Evolutionary conservation across 2,113 vertebrate species (phyloP).

Genomic region (Panthera leo): DNA sequence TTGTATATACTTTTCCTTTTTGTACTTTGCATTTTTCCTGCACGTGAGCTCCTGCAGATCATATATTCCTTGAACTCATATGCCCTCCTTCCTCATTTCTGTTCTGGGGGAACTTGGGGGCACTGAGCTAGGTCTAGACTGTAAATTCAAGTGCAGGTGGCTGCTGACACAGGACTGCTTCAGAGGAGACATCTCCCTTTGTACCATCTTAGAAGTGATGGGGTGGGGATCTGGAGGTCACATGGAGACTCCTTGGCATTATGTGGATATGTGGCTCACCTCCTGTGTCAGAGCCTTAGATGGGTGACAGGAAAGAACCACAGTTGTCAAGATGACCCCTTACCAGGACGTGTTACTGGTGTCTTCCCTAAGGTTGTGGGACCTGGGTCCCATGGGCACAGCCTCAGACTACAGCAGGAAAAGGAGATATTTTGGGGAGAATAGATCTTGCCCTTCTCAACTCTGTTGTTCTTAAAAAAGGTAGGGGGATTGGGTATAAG

Average conservation of each 20-base stretch:
- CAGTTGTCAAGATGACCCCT: neutral
- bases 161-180: neutral
- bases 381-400: neutral
- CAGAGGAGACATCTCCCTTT: neutral
- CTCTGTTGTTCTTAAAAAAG: slow-evolving; percentile 17
- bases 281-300: neutral
- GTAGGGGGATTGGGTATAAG: neutral
- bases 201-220: neutral
- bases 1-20: neutral
- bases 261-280: neutral
- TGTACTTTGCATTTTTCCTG: neutral
- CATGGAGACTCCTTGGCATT: neutral
- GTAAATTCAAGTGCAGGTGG: neutral
- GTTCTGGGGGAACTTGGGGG: neutral
- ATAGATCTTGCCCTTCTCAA: neutral
- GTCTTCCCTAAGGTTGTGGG: neutral
- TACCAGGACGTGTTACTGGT: neutral
- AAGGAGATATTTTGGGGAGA: neutral
- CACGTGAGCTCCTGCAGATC: neutral
- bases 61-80: neutral
- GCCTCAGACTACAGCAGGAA: neutral
- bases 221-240: neutral
- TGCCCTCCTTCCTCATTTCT: neutral
- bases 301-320: neutral
- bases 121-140: neutral